Percentiles rank a stretch among this genome's conserved stretches.
These are phyloP conservation scores for Diabrotica undecimpunctata DNA, from an alignment of 1,140 invertebrate genomes.

Conservation along the genomic window DNA sequence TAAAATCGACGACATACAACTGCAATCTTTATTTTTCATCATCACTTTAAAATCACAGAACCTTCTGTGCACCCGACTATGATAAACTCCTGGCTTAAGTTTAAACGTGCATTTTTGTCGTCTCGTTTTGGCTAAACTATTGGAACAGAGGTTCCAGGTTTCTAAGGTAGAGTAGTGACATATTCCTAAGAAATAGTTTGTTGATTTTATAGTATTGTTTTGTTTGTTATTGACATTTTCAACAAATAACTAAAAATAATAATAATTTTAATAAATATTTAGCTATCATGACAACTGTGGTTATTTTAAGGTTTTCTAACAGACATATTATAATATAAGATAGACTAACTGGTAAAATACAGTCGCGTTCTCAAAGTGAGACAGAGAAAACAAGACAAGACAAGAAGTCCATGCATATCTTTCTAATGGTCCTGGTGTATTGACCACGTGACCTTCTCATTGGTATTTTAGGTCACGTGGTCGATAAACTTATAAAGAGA, in stretches of 20 bases:
- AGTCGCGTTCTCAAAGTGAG: no score
- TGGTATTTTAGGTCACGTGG: no score
- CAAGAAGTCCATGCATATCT: no score
- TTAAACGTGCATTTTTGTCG: slow-evolving; percentile 29
- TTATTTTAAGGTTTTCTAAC: no score
- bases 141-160: slow-evolving; percentile 29
- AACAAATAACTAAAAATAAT: slow-evolving; percentile 23
- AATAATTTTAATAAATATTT: no score
- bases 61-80: slow-evolving; percentile 32
- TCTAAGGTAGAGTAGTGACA: slow-evolving; percentile 28
- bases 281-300: no score
- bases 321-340: no score
- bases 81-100: slow-evolving; percentile 21
- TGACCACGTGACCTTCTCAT: no score
- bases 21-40: slow-evolving; percentile 26
- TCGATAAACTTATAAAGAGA: no score
- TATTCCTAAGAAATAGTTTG: slow-evolving; percentile 31
- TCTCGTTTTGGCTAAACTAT: slow-evolving; percentile 18
- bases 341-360: no score
- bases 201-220: slow-evolving; percentile 7
- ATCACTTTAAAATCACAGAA: slow-evolving; percentile 34
- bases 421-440: no score
- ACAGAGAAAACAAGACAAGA: no score
- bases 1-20: slow-evolving; percentile 27
- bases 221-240: slow-evolving; percentile 10